A percentile compares a stretch with the other conserved stretches of the same genome.
phyloP scores from a whole-genome alignment of 2,888 invertebrate species.

The Nomada flava region DNA sequence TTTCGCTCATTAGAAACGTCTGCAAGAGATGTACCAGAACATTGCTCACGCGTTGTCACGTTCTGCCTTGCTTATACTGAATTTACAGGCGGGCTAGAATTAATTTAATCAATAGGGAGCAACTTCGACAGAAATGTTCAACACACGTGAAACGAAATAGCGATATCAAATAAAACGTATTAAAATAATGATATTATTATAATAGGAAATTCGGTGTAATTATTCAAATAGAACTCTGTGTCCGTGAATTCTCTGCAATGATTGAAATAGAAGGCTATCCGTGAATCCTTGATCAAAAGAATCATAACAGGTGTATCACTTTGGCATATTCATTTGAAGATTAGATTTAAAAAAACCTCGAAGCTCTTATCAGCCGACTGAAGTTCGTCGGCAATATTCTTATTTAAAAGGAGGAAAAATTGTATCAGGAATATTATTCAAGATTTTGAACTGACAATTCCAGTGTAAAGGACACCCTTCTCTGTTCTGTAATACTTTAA shows the following conservation, averaged over 20 bases:
- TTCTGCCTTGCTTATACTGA: not conserved
- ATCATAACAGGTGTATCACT: not conserved
- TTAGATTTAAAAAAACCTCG: constrained; percentile 8
- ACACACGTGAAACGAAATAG: too few relatives aligned
- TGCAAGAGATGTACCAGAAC: not conserved
- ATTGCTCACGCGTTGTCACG: too few relatives aligned
- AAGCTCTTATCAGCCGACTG: not conserved
- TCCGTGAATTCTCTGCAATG: too few relatives aligned
- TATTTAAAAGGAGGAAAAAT: not conserved
- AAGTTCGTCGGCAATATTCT: not conserved
- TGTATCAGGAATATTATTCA: constrained; percentile 9
- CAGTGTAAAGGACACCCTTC: not conserved
- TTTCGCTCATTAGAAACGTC: not conserved
- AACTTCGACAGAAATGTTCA: too few relatives aligned
- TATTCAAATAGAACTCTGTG: too few relatives aligned
- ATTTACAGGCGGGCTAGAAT: not conserved
- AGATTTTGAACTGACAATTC: constrained; percentile 5
- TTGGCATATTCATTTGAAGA: not conserved
- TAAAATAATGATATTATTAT: too few relatives aligned
- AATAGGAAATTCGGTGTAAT: too few relatives aligned
- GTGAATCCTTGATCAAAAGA: too few relatives aligned
- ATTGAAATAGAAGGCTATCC: too few relatives aligned
- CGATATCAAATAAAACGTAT: too few relatives aligned
- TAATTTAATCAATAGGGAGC: not conserved
- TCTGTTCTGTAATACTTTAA: constrained; percentile 4